Base-by-base conservation (phyloP, 2,797 vertebrate genomes). In the Acipenser ruthenus region DNA sequence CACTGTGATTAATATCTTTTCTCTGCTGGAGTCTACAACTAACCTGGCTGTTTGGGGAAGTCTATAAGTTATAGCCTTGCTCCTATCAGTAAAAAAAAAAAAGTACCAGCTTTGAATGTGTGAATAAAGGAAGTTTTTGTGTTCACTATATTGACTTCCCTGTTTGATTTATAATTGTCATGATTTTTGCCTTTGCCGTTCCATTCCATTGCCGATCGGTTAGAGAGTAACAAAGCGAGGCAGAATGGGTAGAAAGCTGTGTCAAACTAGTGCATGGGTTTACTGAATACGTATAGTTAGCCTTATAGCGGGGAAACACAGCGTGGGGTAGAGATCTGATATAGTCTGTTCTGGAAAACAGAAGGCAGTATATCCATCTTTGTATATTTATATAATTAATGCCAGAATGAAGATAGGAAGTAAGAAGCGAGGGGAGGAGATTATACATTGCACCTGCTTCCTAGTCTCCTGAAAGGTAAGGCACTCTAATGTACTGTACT, bases 101-200 rank as follows among this genome's bases (percentile, higher is more conserved):
- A 70, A 78, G 73, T 74, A 79, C 79, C 76, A 83, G 83, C 80
- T 82, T 82, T 87, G 86, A 88, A 87, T 88, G 84, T 79, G 81
- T 83, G 85, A 87, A 83, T 89, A 87, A 88, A 87, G 84, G 88
- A 90, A 89, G 88, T 86, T 88, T 90, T 90, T 89, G 91, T 80
- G 78, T 78, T 78, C 79, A 74, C 74, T 71, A 70, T 72, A 76
- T 68, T 0, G 79, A 80, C 79, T 79, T 79, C 79, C 76, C 79
- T 75, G 90, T 92, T 92, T 90, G 87, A 90, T 90, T 91, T 88
- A 89, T 86, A 90, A 86, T 79, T 74, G 78, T 71, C 78, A 73
- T 82, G 80, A 82, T 85, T 37, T 37, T 82, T 76, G 80, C 79
- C 78, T 86, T 88, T 85, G 79, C 85, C 90, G 86, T 89, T 84